These are phyloP conservation scores for Discoglossus pictus DNA, from an alignment of 2,797 vertebrate species.

Conservation along the genomic window DNA sequence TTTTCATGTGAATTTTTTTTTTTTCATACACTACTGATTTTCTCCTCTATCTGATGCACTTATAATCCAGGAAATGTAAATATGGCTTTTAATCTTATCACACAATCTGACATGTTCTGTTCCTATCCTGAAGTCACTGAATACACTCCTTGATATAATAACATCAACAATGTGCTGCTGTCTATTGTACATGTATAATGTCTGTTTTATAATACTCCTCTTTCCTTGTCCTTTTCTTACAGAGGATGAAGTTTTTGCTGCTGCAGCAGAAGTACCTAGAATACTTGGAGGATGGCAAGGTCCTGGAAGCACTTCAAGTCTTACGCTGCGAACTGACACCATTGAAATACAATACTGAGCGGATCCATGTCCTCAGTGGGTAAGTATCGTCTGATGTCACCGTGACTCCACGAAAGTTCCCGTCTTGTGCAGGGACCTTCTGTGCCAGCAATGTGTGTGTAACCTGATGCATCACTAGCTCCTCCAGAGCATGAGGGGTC, in stretches of 20 bases:
- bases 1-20: no score
- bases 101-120: no score
- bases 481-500: no score
- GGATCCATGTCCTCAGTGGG: conserved; percentile 98
- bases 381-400: conserved; percentile 62
- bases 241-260: conserved; percentile 99
- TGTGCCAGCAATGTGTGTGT: not conserved
- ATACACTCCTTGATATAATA: no score
- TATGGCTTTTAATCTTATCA: no score
- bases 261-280: conserved; percentile 99
- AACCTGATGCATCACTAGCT: not conserved
- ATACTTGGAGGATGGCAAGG: conserved; percentile 97
- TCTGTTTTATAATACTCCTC: conserved; percentile 51
- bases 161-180: no score
- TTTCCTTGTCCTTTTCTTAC: conserved; percentile 76
- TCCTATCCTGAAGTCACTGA: no score
- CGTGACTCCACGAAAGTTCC: not conserved
- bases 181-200: no score
- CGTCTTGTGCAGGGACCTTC: not conserved
- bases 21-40: no score
- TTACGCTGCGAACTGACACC: conserved; percentile 95
- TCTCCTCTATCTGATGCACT: no score
- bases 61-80: no score
- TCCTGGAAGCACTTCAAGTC: conserved; percentile 97
- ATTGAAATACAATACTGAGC: conserved; percentile 97